Evolutionary conservation across 1,140 invertebrate genomes (phyloP).

Genomic region (Ceratoteleas bidentatus): DNA sequence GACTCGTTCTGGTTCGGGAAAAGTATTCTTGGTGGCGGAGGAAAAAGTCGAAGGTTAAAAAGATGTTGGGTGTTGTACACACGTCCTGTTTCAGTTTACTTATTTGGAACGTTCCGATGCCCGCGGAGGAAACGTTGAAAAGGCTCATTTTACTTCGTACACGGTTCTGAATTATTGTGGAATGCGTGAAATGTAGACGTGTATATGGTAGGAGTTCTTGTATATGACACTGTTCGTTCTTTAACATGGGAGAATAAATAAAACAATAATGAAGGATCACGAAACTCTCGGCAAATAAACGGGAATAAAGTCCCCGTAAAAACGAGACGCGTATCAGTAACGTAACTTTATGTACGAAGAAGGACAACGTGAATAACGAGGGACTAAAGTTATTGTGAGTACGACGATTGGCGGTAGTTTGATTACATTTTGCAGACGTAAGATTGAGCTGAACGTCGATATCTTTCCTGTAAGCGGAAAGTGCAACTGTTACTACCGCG

Average conservation of each 20-base stretch:
- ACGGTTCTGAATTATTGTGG: constrained; percentile 41
- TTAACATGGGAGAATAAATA: constrained; percentile 16
- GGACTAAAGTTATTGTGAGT: too few relatives aligned
- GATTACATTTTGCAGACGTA: too few relatives aligned
- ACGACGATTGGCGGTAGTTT: too few relatives aligned
- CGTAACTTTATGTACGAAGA: too few relatives aligned
- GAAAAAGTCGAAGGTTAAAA: constrained; percentile 58
- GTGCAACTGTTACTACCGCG: too few relatives aligned
- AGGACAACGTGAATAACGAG: too few relatives aligned
- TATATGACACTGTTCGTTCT: constrained; percentile 20
- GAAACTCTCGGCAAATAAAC: constrained; percentile 3
- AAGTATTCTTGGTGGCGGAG: constrained; percentile 23
- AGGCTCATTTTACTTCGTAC: constrained; percentile 34
- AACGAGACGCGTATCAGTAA: too few relatives aligned
- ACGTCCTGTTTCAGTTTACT: constrained; percentile 49
- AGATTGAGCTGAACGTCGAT: too few relatives aligned
- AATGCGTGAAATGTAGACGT: constrained; percentile 44
- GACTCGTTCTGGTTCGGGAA: constrained; percentile 6
- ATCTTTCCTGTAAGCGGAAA: too few relatives aligned
- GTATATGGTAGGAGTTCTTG: constrained; percentile 25
- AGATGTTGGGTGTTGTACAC: constrained; percentile 46
- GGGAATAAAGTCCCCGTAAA: neutral
- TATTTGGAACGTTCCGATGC: constrained; percentile 48
- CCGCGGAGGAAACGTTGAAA: constrained; percentile 38
- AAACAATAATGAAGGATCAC: constrained; percentile 9